Evolutionary conservation across 2,113 vertebrate species (phyloP).

Genomic region (Lasiurus borealis): DNA sequence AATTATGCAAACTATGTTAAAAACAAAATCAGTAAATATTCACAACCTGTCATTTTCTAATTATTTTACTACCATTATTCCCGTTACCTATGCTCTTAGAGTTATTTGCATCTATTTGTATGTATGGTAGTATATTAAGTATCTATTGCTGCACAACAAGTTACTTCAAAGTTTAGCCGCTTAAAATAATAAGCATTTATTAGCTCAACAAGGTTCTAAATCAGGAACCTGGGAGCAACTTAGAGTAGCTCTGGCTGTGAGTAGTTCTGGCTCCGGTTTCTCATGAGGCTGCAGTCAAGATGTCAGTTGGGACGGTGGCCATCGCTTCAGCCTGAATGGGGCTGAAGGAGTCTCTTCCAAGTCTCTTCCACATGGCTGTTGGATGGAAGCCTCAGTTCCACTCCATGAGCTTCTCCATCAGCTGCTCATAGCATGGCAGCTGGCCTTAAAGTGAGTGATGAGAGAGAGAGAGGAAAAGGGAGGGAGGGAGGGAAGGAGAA

Average conservation of each 20-base stretch:
- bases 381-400: background rate
- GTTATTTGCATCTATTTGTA: background rate
- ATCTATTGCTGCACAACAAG: background rate
- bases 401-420: background rate
- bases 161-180: background rate
- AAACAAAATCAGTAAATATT: constrained; percentile 23
- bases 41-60: background rate
- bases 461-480: background rate
- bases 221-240: background rate
- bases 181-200: background rate
- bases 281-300: background rate
- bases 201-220: background rate
- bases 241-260: background rate
- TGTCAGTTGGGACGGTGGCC: background rate
- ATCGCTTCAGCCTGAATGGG: background rate
- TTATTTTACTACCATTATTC: constrained; percentile 27
- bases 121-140: background rate
- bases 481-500: background rate
- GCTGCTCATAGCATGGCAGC: background rate
- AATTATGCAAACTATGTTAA: constrained; percentile 29
- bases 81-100: background rate
- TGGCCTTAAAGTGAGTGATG: background rate
- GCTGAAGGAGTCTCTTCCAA: background rate
- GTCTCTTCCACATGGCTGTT: background rate
- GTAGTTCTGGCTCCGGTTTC: background rate